phyloP scores from a whole-genome alignment of 2,797 vertebrate genomes.

The Columba guinea region DNA sequence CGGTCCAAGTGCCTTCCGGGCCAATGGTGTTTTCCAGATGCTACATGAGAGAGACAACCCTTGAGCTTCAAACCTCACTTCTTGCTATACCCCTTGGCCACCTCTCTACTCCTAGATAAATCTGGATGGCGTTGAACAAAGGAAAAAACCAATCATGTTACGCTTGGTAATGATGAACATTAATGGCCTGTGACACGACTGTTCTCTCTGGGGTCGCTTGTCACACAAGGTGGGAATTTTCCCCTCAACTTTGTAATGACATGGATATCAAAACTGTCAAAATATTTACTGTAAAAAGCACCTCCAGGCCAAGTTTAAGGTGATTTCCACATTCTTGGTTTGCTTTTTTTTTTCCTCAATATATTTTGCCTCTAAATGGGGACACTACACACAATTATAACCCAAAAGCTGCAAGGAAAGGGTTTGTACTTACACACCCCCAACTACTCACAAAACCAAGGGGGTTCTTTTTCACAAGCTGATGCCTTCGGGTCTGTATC shows the following conservation, averaged over 20 bases:
- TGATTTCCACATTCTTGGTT: background rate
- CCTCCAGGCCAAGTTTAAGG: slow-evolving; percentile 2
- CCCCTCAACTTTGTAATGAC: background rate
- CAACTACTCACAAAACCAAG: background rate
- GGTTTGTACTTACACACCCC: background rate
- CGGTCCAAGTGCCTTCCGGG: background rate
- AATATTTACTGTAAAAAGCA: background rate
- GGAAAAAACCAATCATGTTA: background rate
- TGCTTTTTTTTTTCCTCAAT: background rate
- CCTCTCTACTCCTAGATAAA: background rate
- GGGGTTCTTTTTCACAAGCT: background rate
- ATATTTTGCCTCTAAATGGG: background rate
- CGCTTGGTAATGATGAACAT: background rate
- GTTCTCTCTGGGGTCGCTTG: slow-evolving; percentile 9
- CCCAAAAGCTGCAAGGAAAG: background rate
- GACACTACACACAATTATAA: background rate
- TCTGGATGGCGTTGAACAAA: background rate
- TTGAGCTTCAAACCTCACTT: background rate
- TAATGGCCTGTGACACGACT: slow-evolving; percentile 62
- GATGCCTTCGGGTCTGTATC: background rate
- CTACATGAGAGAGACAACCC: background rate
- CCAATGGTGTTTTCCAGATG: background rate
- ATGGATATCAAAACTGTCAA: background rate
- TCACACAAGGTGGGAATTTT: background rate
- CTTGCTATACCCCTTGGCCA: background rate